These are phyloP conservation scores for Stomorhina lunata DNA, from an alignment of 2,888 invertebrate species.

Conservation along the genomic window DNA sequence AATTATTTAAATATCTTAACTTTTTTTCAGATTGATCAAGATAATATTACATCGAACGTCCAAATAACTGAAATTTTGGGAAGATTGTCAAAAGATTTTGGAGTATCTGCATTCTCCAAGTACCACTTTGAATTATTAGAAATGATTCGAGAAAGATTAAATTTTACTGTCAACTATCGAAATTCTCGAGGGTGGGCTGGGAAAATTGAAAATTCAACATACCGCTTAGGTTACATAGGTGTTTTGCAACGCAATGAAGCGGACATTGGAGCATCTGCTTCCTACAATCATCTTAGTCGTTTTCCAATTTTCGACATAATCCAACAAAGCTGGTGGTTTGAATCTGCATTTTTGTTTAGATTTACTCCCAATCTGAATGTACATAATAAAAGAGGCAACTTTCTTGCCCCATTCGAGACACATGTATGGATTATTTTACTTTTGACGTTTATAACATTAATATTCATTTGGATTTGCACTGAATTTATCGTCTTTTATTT, in stretches of 20 bases:
- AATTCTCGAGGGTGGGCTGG: slow-evolving; percentile 78
- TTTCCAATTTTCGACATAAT: slow-evolving; percentile 77
- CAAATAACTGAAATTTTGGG: slow-evolving; percentile 72
- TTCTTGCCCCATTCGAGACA: slow-evolving; percentile 75
- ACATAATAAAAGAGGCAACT: slow-evolving; percentile 73
- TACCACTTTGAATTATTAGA: slow-evolving; percentile 74
- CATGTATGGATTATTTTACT: slow-evolving; percentile 73
- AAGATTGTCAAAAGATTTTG: slow-evolving; percentile 70
- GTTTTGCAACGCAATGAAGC: slow-evolving; percentile 76
- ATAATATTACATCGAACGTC: slow-evolving; percentile 72
- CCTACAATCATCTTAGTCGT: slow-evolving; percentile 76
- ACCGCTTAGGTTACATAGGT: slow-evolving; percentile 76
- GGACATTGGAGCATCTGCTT: slow-evolving; percentile 76
- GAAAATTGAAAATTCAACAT: slow-evolving; percentile 73
- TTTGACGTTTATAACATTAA: slow-evolving; percentile 68
- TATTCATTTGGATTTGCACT: slow-evolving; percentile 71
- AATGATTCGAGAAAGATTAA: slow-evolving; percentile 73
- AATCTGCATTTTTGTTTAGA: slow-evolving; percentile 76
- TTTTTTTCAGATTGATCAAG: slow-evolving; percentile 74
- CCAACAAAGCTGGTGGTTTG: slow-evolving; percentile 78
- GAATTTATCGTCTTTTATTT: slow-evolving; percentile 45
- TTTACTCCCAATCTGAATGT: slow-evolving; percentile 75
- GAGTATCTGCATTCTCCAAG: slow-evolving; percentile 75
- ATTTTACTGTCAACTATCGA: slow-evolving; percentile 76
- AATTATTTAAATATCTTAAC: too few relatives aligned